Base-by-base conservation (phyloP, 1,140 invertebrate species). In the Paraescarpia echinospica region DNA sequence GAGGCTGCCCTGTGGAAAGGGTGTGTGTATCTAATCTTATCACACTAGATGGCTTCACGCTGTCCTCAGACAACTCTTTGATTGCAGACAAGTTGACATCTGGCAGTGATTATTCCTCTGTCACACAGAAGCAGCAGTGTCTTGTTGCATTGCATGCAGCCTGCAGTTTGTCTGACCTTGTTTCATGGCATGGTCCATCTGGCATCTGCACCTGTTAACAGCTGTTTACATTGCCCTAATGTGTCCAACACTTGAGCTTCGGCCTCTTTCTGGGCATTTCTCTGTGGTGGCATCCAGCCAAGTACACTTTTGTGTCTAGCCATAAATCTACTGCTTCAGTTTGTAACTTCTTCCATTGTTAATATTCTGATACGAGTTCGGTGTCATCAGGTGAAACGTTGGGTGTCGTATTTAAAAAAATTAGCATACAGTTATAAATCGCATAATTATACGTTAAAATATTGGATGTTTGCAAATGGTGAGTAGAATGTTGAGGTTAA, bases 131-230 rank as follows among this genome's bases (percentile, higher is more conserved):
- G 59, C 2, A 77, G 59, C 59, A 77, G 8, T 77, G 59, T 77
- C 59, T 27, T 77, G 59, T 77, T 27, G 59, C 59, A 12, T 77
- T 77, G 59, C 59, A 4, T 77, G 59, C 59, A 22, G 59, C 59
- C 59, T 77, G 59, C 27, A 31, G 27, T 77, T 77, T 22, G 59
- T 18, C 59, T 77, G 59, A 77, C 59, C 59, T 77, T 18, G 18
- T 77, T 77, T 77, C 59, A 77, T 27, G 14, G 59, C 59, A 77
- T 77, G 18, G 18, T 77, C 27, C 22, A 31, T 27, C 59, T 77
- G 59, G 59, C 59, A 77, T 77, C 59, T 77, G 59, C 59, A 77
- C 59, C 59, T 77, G 59, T 77, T 77, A 77, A 77, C 59, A 77
- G 22, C 59, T 77, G 59, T 77, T 77, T 77, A 77, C 59, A 77